A percentile compares a stretch with the other conserved stretches of the same genome.
phyloP scores from a whole-genome alignment of 2,888 invertebrate genomes.

The Phyto melanocephala region DNA sequence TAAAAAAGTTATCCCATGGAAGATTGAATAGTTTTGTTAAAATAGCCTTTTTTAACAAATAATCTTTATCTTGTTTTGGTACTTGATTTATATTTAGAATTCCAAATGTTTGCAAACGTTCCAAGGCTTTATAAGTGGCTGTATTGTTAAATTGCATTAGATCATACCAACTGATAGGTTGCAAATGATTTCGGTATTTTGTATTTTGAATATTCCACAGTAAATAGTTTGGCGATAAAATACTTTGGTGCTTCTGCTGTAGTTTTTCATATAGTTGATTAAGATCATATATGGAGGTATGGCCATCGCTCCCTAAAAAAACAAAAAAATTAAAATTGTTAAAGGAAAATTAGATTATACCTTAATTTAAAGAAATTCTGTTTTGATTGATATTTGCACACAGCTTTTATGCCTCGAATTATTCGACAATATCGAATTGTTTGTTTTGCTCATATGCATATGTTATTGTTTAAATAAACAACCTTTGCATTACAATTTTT shows the following conservation, averaged over 20 bases:
- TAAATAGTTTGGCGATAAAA: neutral
- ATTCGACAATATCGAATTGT: too few species aligned
- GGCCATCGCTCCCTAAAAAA: constrained; percentile 81
- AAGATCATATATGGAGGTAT: constrained; percentile 74
- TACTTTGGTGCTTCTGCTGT: neutral
- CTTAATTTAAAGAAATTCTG: neutral
- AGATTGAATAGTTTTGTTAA: constrained; percentile 38
- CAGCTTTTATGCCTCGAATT: too few species aligned
- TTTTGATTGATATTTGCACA: too few species aligned
- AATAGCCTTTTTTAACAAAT: constrained; percentile 30
- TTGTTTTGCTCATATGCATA: neutral
- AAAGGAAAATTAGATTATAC: neutral
- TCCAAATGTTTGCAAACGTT: constrained; percentile 49
- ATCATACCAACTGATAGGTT: constrained; percentile 22
- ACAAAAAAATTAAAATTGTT: neutral
- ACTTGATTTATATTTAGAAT: constrained; percentile 42
- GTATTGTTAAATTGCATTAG: constrained; percentile 10
- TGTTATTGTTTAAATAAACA: neutral
- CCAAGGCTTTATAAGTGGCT: constrained; percentile 23
- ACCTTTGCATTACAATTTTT: too few species aligned
- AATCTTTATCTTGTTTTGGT: constrained; percentile 35
- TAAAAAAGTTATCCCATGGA: constrained; percentile 74
- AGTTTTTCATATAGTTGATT: constrained; percentile 71
- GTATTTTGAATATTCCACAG: constrained; percentile 36
- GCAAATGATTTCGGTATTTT: constrained; percentile 32